A percentile compares a stretch with the other conserved stretches of the same genome.
phyloP scores from a whole-genome alignment of 2,113 vertebrate genomes.

The Pelmatolapia mariae region DNA sequence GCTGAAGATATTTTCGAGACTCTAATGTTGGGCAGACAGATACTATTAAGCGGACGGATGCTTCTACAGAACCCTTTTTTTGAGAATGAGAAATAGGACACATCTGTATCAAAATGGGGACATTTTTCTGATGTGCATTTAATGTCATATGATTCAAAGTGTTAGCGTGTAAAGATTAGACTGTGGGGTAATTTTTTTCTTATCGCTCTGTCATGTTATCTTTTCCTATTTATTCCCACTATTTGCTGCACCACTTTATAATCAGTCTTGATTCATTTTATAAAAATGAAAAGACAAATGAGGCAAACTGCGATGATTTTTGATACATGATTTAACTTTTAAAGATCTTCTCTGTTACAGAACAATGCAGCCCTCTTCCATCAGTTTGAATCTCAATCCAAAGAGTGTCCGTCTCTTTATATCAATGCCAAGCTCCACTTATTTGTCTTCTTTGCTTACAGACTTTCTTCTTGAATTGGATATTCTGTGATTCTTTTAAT shows the following conservation, averaged over 20 bases:
- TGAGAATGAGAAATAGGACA: background rate
- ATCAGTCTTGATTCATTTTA: background rate
- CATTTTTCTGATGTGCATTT: background rate
- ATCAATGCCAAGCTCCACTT: background rate
- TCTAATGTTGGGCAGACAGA: conserved; percentile 1
- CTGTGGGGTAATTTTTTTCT: background rate
- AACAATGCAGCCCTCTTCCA: background rate
- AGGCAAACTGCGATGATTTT: background rate
- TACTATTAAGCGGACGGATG: background rate
- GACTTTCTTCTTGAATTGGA: background rate
- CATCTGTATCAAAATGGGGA: background rate
- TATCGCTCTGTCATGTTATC: background rate
- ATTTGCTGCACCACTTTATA: background rate
- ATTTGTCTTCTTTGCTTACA: background rate
- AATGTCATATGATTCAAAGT: background rate
- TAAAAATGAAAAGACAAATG: background rate
- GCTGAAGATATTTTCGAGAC: background rate
- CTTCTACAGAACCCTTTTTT: background rate
- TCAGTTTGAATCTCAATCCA: background rate
- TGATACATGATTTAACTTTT: background rate
- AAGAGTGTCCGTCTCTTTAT: background rate
- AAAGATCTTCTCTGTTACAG: background rate
- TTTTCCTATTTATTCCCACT: background rate
- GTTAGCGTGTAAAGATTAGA: background rate
- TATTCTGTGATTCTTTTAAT: background rate